These are phyloP conservation scores for Temnothorax nylanderi DNA, from an alignment of 1,140 invertebrate species.

Conservation along the genomic window DNA sequence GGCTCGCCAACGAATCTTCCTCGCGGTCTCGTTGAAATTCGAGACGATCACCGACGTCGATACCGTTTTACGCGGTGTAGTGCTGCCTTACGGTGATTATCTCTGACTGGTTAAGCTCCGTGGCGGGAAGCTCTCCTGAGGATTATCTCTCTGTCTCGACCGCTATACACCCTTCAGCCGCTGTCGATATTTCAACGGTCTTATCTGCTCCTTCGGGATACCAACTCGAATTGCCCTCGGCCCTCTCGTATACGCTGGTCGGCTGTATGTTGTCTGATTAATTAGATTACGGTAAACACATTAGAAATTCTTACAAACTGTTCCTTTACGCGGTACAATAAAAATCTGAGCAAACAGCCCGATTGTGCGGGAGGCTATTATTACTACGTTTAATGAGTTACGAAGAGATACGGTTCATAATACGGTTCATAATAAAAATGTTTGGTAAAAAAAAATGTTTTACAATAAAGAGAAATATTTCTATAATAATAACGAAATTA, in stretches of 20 bases:
- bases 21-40: conserved; percentile 77
- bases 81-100: conserved; percentile 82
- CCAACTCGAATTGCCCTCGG: conserved; percentile 70
- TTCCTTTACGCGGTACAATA: neutral
- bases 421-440: neutral
- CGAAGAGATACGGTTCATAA: neutral
- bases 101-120: conserved; percentile 81
- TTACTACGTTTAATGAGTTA: no score
- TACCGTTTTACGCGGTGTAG: conserved; percentile 78
- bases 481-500: neutral
- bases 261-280: conserved; percentile 65
- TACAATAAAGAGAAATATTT: neutral
- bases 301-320: conserved; percentile 15
- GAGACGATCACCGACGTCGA: conserved; percentile 74
- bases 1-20: conserved; percentile 68
- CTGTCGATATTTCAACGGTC: conserved; percentile 83
- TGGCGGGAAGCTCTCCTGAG: conserved; percentile 76
- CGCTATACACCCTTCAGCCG: conserved; percentile 79
- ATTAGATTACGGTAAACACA: conserved; percentile 65
- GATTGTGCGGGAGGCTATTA: neutral
- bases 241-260: conserved; percentile 43
- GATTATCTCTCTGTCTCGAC: conserved; percentile 80
- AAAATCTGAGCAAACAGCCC: conserved; percentile 1
- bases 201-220: conserved; percentile 81
- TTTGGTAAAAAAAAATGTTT: neutral